Percentiles rank a stretch among this genome's conserved stretches.
Evolutionary conservation across 2,888 invertebrate species (phyloP).

Genomic region (Hofmannophila pseudospretella): DNA sequence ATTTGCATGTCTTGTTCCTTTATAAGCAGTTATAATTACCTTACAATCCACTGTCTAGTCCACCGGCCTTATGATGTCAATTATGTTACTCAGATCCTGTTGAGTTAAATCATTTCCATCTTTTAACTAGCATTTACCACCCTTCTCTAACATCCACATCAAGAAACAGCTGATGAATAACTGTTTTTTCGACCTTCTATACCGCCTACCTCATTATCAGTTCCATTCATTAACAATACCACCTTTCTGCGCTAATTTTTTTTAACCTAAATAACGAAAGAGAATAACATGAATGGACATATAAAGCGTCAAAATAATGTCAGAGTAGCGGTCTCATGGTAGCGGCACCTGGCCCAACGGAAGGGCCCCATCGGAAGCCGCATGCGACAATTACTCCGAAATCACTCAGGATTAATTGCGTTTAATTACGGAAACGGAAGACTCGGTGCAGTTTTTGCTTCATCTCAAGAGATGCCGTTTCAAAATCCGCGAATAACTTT

Average conservation of each 20-base stretch:
- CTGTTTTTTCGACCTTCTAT: conserved; percentile 7
- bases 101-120: no score
- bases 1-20: no score
- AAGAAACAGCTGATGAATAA: conserved; percentile 10
- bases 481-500: conserved; percentile 20
- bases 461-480: conserved; percentile 43
- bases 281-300: no score
- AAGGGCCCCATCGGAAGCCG: conserved; percentile 55
- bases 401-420: conserved; percentile 63
- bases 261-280: no score
- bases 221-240: conserved; percentile 11
- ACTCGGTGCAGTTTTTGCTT: conserved; percentile 42
- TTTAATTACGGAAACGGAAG: conserved; percentile 74
- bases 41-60: no score
- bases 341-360: conserved; percentile 27
- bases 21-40: no score
- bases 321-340: conserved; percentile 7
- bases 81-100: no score
- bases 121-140: not conserved
- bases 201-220: conserved; percentile 7
- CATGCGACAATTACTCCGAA: conserved; percentile 62
- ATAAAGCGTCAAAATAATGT: no score
- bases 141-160: not conserved
- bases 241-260: no score
- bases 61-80: no score